Evolutionary conservation across 37 sponge, comb jelly and placozoan genomes (phyloP).

Genomic region (Ephydatia muelleri): DNA sequence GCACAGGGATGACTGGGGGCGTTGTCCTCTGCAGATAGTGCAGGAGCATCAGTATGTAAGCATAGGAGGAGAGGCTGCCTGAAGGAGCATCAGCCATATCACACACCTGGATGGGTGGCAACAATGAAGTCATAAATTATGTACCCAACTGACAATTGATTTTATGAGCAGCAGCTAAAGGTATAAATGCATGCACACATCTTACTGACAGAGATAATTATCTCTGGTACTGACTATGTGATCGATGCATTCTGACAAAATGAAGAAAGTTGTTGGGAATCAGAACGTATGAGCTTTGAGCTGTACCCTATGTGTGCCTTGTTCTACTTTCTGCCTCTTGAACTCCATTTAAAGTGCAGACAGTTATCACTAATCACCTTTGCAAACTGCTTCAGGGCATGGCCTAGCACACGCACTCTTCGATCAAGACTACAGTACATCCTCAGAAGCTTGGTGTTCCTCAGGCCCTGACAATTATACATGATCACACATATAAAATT

Average conservation of each 20-base stretch:
- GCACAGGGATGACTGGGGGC: conserved; percentile 80
- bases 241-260: no score
- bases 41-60: conserved; percentile 90
- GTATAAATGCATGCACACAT: no score
- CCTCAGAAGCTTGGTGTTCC: conserved; percentile 75
- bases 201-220: no score
- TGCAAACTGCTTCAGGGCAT: conserved; percentile 74
- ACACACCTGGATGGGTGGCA: conserved; percentile 52
- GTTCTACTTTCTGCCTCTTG: no score
- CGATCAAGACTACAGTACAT: conserved; percentile 65
- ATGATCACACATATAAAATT: not conserved
- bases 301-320: no score
- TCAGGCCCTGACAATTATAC: conserved; percentile 46
- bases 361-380: conserved; percentile 50
- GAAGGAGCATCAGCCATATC: conserved; percentile 85
- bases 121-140: not conserved
- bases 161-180: no score
- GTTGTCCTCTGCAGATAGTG: conserved; percentile 83
- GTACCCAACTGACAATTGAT: no score
- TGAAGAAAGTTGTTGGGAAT: no score
- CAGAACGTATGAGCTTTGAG: no score
- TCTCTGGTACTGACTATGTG: no score
- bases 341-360: no score
- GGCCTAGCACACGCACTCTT: conserved; percentile 67
- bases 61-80: conserved; percentile 93